phyloP scores from a whole-genome alignment of 2,797 vertebrate species.

The Champsocephalus esox region DNA sequence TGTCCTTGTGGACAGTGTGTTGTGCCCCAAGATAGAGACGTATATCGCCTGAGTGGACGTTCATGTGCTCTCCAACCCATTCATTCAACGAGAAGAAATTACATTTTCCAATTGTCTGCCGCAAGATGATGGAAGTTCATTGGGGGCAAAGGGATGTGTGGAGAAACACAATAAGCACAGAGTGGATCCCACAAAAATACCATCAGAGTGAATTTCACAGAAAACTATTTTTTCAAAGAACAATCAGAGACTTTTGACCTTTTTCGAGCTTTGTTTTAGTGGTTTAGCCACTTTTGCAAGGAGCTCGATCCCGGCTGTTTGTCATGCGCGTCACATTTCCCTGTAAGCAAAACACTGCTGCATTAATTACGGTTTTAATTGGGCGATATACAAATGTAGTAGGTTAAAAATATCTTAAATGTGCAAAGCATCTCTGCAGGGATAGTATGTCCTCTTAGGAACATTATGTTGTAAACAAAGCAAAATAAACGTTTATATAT shows the following conservation, averaged over 20 bases:
- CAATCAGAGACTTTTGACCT: conserved; percentile 50
- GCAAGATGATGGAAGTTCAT: conserved; percentile 53
- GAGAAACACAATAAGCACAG: conserved; percentile 44
- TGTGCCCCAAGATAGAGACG: conserved; percentile 56
- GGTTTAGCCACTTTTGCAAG: neutral
- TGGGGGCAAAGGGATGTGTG: conserved; percentile 40
- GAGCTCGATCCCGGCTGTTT: conserved; percentile 28
- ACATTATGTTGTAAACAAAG: conserved; percentile 75
- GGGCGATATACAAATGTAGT: conserved; percentile 60
- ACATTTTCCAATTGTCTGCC: conserved; percentile 69
- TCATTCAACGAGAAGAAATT: conserved; percentile 68
- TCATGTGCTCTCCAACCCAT: conserved; percentile 54
- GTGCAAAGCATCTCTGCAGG: conserved; percentile 74
- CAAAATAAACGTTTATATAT: conserved; percentile 72
- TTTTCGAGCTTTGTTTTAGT: neutral
- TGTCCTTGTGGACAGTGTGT: conserved; percentile 55
- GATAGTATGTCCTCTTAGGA: conserved; percentile 76
- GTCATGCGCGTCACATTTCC: conserved; percentile 43
- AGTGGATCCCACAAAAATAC: conserved; percentile 38
- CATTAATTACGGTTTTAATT: conserved; percentile 79
- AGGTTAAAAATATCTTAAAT: conserved; percentile 77
- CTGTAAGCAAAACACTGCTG: conserved; percentile 63
- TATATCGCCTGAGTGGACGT: conserved; percentile 43
- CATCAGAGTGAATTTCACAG: conserved; percentile 44
- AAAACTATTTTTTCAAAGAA: conserved; percentile 44